These are phyloP conservation scores for Drosophila borborema DNA, from an alignment of 2,888 invertebrate genomes.

Conservation along the genomic window DNA sequence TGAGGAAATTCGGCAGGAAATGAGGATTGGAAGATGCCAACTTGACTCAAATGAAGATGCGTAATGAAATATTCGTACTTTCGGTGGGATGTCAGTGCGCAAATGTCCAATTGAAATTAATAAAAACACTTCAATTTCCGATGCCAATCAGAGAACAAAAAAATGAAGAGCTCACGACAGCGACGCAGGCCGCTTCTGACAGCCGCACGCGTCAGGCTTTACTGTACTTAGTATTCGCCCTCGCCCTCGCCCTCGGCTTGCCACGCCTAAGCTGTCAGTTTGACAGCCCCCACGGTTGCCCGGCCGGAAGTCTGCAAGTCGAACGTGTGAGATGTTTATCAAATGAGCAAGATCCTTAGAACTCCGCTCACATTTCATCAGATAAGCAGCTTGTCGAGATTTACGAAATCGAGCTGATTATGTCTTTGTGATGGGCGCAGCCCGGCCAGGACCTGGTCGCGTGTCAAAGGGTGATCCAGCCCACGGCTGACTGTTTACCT, in stretches of 20 bases:
- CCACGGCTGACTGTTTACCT: slow-evolving; percentile 66
- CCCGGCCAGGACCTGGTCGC: slow-evolving; percentile 43
- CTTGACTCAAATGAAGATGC: slow-evolving; percentile 57
- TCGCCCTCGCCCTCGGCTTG: slow-evolving; percentile 25
- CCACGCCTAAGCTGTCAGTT: slow-evolving; percentile 66
- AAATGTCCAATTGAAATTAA: slow-evolving; percentile 69
- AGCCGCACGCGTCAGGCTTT: slow-evolving; percentile 67
- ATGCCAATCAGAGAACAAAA: slow-evolving; percentile 72
- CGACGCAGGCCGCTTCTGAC: slow-evolving; percentile 38
- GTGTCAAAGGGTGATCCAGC: slow-evolving; percentile 64
- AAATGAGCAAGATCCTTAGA: slow-evolving; percentile 53
- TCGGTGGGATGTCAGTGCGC: slow-evolving; percentile 27
- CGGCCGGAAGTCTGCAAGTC: slow-evolving; percentile 60
- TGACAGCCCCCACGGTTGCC: slow-evolving; percentile 65
- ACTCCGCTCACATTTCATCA: slow-evolving; percentile 81
- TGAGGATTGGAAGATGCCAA: slow-evolving; percentile 17
- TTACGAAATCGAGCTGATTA: slow-evolving; percentile 80
- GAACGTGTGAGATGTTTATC: slow-evolving; percentile 81
- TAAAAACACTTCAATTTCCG: slow-evolving; percentile 82
- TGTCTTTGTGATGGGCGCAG: slow-evolving; percentile 55
- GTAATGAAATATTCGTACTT: slow-evolving; percentile 61
- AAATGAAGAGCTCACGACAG: slow-evolving; percentile 43
- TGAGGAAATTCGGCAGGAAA: slow-evolving; percentile 32
- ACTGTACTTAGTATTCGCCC: slow-evolving; percentile 66
- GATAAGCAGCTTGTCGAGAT: slow-evolving; percentile 83